Base-by-base conservation (phyloP, 2,797 vertebrate genomes). In the Pelobates cultripes region DNA sequence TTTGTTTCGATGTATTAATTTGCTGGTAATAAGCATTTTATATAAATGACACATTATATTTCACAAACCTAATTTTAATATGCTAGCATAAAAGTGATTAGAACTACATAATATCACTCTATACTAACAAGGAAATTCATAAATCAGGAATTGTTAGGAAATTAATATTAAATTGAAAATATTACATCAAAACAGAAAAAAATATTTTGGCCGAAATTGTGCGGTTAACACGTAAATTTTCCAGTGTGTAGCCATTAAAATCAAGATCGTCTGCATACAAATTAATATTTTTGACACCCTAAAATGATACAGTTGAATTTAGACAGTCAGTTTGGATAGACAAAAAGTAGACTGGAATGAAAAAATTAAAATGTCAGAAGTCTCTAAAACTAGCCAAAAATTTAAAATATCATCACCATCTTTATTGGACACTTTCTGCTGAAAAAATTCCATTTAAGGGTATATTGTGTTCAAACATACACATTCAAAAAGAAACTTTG, bases 211-310 rank as follows among this genome's bases (percentile, higher is more conserved):
- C 28, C 28, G 28, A 28, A 28, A 28, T 28, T 28, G 28, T 28
- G 28, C 28, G 2, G 2, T 28, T 28, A 28, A 28, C 28, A 2
- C 2, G 28, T 2, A 1, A 28, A 28, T 28, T 28, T 28, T 2
- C 28, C 28, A 28, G 28, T 28, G 28, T 28, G 28, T 28, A 28
- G 28, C 2, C 28, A 28, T 1, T 28, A 28, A 28, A 28, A 28
- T 83, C 61, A 83, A 61, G 53, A 63, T n/a, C 42, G 72, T 12
- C 3, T 51, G 8, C 43, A 43, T 41, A 14, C 3, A 41, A 70
- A 79, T 79, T 70, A 61, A 70, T 57, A 82, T 77, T 71, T 60
- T 3, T 43, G 51, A 42, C 51, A 68, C 15, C 53, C 47, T 41
- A 44, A 51, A 51, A 5, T 78, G 76, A 75, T 64, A 75, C 47